phyloP scores from a whole-genome alignment of 2,888 invertebrate species.

The Drosophila emarginata region DNA sequence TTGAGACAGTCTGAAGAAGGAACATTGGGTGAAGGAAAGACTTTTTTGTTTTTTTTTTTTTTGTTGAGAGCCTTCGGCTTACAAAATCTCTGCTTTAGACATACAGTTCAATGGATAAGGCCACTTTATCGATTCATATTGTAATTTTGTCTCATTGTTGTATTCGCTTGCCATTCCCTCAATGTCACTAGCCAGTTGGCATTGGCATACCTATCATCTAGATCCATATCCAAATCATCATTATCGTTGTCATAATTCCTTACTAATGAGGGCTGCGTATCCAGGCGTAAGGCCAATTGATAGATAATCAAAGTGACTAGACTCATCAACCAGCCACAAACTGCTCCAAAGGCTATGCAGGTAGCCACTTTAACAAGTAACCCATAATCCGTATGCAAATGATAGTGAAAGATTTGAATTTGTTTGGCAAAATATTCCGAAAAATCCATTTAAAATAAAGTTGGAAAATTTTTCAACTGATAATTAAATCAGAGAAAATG shows the following conservation, averaged over 20 bases:
- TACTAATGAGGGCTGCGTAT: constrained; percentile 22
- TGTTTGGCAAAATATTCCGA: constrained; percentile 48
- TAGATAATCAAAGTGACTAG: constrained; percentile 46
- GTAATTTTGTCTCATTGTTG: not conserved
- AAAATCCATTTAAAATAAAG: constrained; percentile 34
- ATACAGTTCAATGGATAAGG: constrained; percentile 43
- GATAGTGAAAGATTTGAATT: constrained; percentile 42
- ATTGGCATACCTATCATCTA: constrained; percentile 18
- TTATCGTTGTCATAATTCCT: constrained; percentile 30
- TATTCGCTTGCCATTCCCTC: not conserved
- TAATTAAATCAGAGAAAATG: not conserved
- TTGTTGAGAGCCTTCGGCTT: not conserved
- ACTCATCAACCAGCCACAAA: constrained; percentile 61
- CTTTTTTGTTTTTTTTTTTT: not conserved
- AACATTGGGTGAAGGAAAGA: not conserved
- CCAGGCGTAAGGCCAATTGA: constrained; percentile 37
- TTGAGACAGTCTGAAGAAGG: constrained; percentile 57
- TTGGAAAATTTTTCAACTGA: not conserved
- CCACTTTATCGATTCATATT: constrained; percentile 6
- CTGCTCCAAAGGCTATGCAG: constrained; percentile 56
- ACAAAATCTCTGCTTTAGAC: constrained; percentile 1
- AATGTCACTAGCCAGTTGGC: too few species aligned
- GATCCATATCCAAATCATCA: constrained; percentile 45
- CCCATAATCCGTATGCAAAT: constrained; percentile 52
- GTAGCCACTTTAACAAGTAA: constrained; percentile 52